phyloP scores from a whole-genome alignment of 2,888 invertebrate species.

The Dyspetes luteomarginatus region DNA sequence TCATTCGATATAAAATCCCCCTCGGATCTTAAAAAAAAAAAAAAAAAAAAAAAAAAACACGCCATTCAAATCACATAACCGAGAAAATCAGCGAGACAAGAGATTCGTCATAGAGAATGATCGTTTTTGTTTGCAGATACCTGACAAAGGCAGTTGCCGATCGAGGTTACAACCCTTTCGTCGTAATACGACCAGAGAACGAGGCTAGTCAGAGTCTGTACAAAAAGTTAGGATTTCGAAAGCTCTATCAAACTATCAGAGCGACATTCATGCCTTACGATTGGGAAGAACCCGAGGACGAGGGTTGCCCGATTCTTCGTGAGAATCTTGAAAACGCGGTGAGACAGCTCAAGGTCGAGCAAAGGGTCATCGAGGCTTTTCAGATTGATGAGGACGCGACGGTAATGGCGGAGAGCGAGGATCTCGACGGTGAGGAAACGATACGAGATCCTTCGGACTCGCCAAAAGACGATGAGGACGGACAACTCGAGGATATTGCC shows the following conservation, averaged over 20 bases:
- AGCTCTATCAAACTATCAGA: conserved; percentile 91
- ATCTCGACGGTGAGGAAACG: conserved; percentile 71
- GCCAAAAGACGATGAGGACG: conserved; percentile 65
- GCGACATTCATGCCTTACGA: conserved; percentile 89
- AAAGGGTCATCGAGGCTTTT: conserved; percentile 74
- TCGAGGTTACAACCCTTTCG: conserved; percentile 92
- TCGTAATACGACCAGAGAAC: conserved; percentile 94
- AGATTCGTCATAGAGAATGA: not conserved
- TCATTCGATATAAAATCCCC: too few relatives aligned
- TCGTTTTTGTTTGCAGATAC: conserved; percentile 76
- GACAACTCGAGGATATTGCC: conserved; percentile 58
- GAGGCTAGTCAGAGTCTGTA: conserved; percentile 93
- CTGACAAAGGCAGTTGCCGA: conserved; percentile 86
- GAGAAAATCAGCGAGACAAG: not conserved
- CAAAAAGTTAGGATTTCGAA: conserved; percentile 92
- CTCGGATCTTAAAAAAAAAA: not conserved
- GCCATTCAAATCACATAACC: not conserved
- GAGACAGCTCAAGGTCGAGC: conserved; percentile 74
- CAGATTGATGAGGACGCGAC: conserved; percentile 69
- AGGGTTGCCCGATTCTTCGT: conserved; percentile 70
- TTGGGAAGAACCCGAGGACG: conserved; percentile 74
- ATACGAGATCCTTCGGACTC: conserved; percentile 68
- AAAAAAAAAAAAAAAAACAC: not conserved
- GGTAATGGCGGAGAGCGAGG: conserved; percentile 64
- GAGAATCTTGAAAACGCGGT: conserved; percentile 77